Evolutionary conservation across 2,888 invertebrate genomes (phyloP).

Genomic region (Drosophila mayaguana): DNA sequence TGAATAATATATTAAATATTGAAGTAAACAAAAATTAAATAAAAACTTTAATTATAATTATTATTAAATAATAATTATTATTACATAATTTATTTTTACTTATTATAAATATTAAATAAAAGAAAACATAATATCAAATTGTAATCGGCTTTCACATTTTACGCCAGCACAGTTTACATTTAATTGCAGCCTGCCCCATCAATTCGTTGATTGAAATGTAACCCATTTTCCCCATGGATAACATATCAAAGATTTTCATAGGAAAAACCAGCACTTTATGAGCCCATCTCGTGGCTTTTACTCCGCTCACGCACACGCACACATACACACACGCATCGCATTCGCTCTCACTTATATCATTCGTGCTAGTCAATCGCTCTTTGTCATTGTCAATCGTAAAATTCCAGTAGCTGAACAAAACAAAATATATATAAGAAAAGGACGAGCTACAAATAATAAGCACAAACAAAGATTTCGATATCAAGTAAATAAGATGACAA

Average conservation of each 20-base stretch:
- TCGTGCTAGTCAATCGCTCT: slow-evolving; percentile 59
- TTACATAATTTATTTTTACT: too few relatives aligned
- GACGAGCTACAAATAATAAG: slow-evolving; percentile 71
- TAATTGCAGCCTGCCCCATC: not conserved
- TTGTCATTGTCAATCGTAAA: slow-evolving; percentile 76
- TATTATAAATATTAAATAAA: too few relatives aligned
- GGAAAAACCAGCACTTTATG: slow-evolving; percentile 1
- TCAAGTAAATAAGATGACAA: slow-evolving; percentile 69
- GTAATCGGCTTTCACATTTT: not conserved
- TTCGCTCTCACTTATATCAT: slow-evolving; percentile 11
- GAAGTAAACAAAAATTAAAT: too few relatives aligned
- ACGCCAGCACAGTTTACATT: too few relatives aligned
- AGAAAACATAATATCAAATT: too few relatives aligned
- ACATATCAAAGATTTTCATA: not conserved
- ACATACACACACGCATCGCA: not conserved
- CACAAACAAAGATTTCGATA: slow-evolving; percentile 79
- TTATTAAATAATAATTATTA: too few relatives aligned
- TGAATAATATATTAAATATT: too few relatives aligned
- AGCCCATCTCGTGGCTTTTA: slow-evolving; percentile 21
- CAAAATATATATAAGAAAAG: slow-evolving; percentile 28
- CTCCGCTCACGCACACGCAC: not conserved
- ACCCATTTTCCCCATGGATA: not conserved
- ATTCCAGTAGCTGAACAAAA: slow-evolving; percentile 33
- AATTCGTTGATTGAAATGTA: not conserved
- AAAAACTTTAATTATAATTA: too few relatives aligned